These are phyloP conservation scores for Ictidomys tridecemlineatus DNA, from an alignment of 2,113 vertebrate species.

Conservation along the genomic window DNA sequence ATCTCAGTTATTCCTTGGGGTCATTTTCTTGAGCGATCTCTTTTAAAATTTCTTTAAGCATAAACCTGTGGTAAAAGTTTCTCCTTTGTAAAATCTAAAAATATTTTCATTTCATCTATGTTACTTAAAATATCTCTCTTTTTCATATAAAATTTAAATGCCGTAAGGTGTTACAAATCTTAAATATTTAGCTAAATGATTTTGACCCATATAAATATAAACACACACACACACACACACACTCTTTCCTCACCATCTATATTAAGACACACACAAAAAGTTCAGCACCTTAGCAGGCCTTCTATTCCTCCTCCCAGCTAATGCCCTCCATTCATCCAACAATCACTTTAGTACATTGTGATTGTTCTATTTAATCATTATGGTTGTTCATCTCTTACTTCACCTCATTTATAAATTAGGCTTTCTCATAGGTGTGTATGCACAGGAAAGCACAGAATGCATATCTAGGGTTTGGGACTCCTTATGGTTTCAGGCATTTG, in stretches of 20 bases:
- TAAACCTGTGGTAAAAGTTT: neutral
- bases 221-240: neutral
- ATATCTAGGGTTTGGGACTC: neutral
- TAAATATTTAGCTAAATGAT: neutral
- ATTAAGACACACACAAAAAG: neutral
- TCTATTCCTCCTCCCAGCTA: neutral
- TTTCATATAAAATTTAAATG: neutral
- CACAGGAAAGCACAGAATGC: neutral
- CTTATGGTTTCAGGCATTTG: neutral
- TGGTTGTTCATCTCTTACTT: neutral
- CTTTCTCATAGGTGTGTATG: neutral
- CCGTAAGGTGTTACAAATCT: neutral
- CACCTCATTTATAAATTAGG: neutral
- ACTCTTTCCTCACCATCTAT: neutral
- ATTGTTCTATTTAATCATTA: neutral
- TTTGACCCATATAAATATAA: neutral
- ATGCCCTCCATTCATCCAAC: neutral
- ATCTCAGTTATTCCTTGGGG: neutral
- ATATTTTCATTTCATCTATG: neutral
- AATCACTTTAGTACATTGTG: neutral
- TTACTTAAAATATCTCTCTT: neutral
- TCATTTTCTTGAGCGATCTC: neutral
- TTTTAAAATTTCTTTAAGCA: neutral
- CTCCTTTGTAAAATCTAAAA: neutral
- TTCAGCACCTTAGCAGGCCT: neutral